Conservation (phyloP, 2,797 vertebrate genomes). For the Pseudopleuronectes americanus region DNA sequence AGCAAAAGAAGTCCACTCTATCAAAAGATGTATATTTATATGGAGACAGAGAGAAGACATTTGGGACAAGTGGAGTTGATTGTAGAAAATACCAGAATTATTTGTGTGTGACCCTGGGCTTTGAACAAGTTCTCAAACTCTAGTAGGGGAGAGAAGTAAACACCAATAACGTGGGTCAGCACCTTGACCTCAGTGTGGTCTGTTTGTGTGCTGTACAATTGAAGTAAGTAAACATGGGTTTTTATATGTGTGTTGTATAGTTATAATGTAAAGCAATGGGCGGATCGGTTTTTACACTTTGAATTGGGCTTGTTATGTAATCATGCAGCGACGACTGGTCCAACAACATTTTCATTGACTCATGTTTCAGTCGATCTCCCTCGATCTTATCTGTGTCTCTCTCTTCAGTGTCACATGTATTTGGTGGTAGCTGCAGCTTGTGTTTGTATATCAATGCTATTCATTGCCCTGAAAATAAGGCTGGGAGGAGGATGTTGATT, state of each 20-base stretch:
- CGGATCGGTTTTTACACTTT: conserved; percentile 6
- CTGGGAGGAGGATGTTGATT: neutral
- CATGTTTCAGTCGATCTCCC: neutral
- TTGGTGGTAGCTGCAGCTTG: neutral
- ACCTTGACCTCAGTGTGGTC: conserved; percentile 6
- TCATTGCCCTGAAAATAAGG: neutral
- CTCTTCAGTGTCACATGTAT: neutral
- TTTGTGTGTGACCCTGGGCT: neutral
- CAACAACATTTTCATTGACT: conserved; percentile 42
- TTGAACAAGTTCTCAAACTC: neutral
- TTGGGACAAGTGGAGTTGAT: neutral
- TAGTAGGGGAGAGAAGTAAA: neutral
- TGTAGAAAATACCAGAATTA: neutral
- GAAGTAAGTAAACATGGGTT: neutral
- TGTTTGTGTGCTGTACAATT: conserved; percentile 18
- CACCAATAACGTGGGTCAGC: neutral
- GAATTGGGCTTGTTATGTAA: conserved; percentile 72
- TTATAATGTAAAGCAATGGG: conserved; percentile 14
- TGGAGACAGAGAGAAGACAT: neutral
- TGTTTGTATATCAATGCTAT: conserved; percentile 3
- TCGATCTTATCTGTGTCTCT: neutral
- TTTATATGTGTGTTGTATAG: neutral
- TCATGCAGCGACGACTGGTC: conserved; percentile 41
- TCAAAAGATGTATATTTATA: neutral
- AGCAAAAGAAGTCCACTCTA: too few relatives aligned